These are phyloP conservation scores for Agrypnus murinus DNA, from an alignment of 2,888 invertebrate genomes.

Conservation along the genomic window DNA sequence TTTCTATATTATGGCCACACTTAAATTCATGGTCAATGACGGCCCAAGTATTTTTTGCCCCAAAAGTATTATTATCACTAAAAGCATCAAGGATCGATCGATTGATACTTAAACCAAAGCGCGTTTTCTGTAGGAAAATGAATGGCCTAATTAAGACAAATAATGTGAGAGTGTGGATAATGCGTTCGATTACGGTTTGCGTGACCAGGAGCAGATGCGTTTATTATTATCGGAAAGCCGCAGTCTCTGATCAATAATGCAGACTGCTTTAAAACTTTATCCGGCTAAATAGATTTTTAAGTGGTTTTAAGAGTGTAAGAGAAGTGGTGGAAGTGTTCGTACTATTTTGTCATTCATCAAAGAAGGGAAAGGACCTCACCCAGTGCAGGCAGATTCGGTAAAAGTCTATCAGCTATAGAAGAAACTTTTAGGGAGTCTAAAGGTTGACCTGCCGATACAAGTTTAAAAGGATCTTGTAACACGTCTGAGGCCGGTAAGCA, in stretches of 20 bases:
- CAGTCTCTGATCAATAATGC: conserved; percentile 45
- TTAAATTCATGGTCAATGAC: neutral
- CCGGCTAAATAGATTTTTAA: conserved; percentile 38
- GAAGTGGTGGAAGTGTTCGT: conserved; percentile 15
- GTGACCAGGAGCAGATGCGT: conserved; percentile 46
- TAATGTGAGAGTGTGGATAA: conserved; percentile 48
- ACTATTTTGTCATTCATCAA: conserved; percentile 36
- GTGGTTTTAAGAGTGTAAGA: conserved; percentile 14
- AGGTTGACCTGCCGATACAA: conserved; percentile 55
- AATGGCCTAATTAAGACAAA: conserved; percentile 59
- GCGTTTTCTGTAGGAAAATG: conserved; percentile 48
- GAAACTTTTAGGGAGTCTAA: conserved; percentile 51
- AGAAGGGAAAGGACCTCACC: conserved; percentile 16
- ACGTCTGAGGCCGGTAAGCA: conserved; percentile 53
- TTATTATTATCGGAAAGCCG: conserved; percentile 35
- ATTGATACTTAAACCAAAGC: conserved; percentile 27
- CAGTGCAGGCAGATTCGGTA: conserved; percentile 24
- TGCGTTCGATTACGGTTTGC: conserved; percentile 46
- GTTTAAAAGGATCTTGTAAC: conserved; percentile 58
- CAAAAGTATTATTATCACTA: too few relatives aligned
- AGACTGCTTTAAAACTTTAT: conserved; percentile 34
- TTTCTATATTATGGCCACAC: too few relatives aligned
- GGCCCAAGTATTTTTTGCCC: conserved; percentile 13
- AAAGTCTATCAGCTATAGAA: conserved; percentile 44
- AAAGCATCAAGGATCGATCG: conserved; percentile 31